Conservation (phyloP, 2,888 invertebrate species). For the Leptopilina myrica region DNA sequence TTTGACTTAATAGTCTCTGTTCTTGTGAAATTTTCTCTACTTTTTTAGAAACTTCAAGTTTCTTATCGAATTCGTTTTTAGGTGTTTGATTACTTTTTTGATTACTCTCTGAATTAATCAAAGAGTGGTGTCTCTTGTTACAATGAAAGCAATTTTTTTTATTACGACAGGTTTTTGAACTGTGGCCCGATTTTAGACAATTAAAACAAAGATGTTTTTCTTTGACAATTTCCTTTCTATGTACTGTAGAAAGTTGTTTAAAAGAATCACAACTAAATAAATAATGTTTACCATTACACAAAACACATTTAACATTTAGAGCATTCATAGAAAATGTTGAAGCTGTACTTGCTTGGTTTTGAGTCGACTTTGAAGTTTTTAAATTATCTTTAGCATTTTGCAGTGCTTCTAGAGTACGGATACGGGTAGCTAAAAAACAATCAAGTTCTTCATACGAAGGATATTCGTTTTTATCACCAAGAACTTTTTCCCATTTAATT, state of each 20-base stretch:
- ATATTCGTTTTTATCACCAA: not conserved
- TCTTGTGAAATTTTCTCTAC: not conserved
- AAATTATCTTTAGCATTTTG: not conserved
- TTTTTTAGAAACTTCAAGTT: not conserved
- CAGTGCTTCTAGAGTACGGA: not conserved
- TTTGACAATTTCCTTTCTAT: not conserved
- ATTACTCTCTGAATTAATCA: not conserved
- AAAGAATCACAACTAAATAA: constrained; percentile 1
- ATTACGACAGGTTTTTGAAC: not conserved
- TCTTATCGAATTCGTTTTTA: not conserved
- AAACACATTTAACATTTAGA: not conserved
- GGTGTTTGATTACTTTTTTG: not conserved
- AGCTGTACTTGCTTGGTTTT: not conserved
- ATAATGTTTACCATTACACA: not conserved
- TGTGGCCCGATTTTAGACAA: not conserved
- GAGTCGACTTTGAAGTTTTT: not conserved
- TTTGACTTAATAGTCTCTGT: not conserved
- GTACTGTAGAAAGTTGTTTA: not conserved
- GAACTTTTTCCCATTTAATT: not conserved
- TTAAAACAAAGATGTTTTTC: not conserved
- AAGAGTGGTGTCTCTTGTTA: not conserved
- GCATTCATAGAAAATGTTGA: not conserved
- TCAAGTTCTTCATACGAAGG: not conserved
- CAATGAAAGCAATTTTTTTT: not conserved
- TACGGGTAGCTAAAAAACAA: not conserved